Evolutionary conservation across 2,113 vertebrate species (phyloP).

Genomic region (Bujurquina vittata): DNA sequence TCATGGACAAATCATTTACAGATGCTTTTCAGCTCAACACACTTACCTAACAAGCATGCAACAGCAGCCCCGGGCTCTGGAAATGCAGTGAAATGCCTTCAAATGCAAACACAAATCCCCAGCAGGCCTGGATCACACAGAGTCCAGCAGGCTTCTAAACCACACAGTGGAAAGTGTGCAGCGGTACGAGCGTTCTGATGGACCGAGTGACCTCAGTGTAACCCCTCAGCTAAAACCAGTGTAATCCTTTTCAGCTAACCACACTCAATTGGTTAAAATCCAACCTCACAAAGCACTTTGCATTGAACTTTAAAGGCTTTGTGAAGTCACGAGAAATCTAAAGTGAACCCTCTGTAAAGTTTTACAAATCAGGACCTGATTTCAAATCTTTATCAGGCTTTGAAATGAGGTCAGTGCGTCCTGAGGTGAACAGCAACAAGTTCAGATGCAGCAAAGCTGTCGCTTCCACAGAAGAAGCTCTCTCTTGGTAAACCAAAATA

Average conservation of each 20-base stretch:
- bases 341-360: too few species aligned
- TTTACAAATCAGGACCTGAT: neutral
- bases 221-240: conserved; percentile 14
- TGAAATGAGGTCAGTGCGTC: too few species aligned
- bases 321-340: too few species aligned
- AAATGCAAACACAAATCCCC: neutral
- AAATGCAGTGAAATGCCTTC: conserved; percentile 2
- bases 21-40: conserved; percentile 45
- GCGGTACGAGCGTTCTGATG: neutral
- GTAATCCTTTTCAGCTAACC: neutral
- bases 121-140: neutral
- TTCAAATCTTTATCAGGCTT: too few species aligned
- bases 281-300: rapidly evolving
- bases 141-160: neutral
- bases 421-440: too few species aligned
- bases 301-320: neutral
- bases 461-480: too few species aligned
- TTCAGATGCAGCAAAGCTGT: too few species aligned
- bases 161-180: conserved; percentile 14
- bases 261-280: neutral
- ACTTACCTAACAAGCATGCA: neutral
- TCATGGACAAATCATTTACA: conserved; percentile 64
- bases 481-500: too few species aligned
- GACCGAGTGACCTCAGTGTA: conserved; percentile 16
- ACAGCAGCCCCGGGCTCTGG: neutral